Evolutionary conservation across 1,140 invertebrate genomes (phyloP), one percentile per base, ranked within the genome.

Genomic region (Cydia pomonella): DNA sequence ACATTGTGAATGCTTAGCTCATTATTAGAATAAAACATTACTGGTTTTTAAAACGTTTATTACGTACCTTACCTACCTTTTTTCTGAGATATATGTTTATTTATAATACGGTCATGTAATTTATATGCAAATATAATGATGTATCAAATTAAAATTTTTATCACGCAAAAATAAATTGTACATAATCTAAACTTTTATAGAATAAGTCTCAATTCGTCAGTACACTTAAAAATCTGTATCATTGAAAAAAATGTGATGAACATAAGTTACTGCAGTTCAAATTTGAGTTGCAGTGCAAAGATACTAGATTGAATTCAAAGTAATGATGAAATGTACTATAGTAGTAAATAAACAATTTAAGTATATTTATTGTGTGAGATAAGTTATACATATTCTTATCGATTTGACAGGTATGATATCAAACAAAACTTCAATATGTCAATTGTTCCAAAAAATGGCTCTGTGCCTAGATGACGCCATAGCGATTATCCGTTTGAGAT

Each of bases 401-500:
- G 44, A 47, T n/a, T 16, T 53, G 16, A 9, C 6, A n/a, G 50
- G 13, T 18, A 18, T n/a, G n/a, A 18, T 18, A n/a, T 38, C 33
- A 9, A 10, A 53, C 16, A 53, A 53, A 53, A 21, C 21, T 18
- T 18, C 50, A 6, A 53, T 53, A 53, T 53, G 50, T 59, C 53
- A 59, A 59, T 59, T 59, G 53, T 59, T 18, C 4, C 2, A 23
- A 59, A 59, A 59, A 50, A 50, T 50, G n/a, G 6, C 53, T 59
- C 21, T 59, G 12, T 59, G 53, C 21, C 21, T 59, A 59, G 21
- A 59, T 59, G 53, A 59, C 53, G 53, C 53, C 53, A 59, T 59
- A 23, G 18, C 53, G 53, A 59, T 59, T 59, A 59, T 59, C 53
- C 53, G 21, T 59, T 59, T 23, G 53, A 59, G 53, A 59, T 59